Conservation (phyloP, 1,140 invertebrate genomes). For the Bombyx mori region DNA sequence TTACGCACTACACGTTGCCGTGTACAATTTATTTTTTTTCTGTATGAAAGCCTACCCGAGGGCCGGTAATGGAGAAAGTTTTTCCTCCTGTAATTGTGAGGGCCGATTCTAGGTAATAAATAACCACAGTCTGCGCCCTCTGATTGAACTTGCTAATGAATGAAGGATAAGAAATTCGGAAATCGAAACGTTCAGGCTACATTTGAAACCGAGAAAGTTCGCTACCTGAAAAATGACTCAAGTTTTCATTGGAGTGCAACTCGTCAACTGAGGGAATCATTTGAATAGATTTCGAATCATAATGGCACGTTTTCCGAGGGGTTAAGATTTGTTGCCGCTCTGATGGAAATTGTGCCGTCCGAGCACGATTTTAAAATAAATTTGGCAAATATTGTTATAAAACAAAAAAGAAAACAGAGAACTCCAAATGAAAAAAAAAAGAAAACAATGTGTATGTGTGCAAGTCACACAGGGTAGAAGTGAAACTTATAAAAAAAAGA, state of each 20-base stretch:
- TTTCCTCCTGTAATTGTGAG: conserved; percentile 67
- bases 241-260: conserved; percentile 20
- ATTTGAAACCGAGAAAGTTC: conserved; percentile 8
- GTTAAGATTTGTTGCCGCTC: no score
- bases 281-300: no score
- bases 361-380: no score
- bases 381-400: no score
- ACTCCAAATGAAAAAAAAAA: no score
- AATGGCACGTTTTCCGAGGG: no score
- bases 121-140: conserved; percentile 54
- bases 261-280: no score
- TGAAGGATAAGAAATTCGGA: conserved; percentile 63
- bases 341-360: no score
- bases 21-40: conserved; percentile 60
- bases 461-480: no score
- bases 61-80: conserved; percentile 63
- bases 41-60: conserved; percentile 49
- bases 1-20: conserved; percentile 43
- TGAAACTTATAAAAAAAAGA: no score
- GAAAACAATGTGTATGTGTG: no score
- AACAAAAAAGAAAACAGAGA: no score
- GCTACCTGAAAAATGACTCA: conserved; percentile 31
- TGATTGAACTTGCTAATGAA: conserved; percentile 70
- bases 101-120: conserved; percentile 64
- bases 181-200: conserved; percentile 41